Conservation (phyloP, 1,140 invertebrate species). For the Platorchestia sp. region DNA sequence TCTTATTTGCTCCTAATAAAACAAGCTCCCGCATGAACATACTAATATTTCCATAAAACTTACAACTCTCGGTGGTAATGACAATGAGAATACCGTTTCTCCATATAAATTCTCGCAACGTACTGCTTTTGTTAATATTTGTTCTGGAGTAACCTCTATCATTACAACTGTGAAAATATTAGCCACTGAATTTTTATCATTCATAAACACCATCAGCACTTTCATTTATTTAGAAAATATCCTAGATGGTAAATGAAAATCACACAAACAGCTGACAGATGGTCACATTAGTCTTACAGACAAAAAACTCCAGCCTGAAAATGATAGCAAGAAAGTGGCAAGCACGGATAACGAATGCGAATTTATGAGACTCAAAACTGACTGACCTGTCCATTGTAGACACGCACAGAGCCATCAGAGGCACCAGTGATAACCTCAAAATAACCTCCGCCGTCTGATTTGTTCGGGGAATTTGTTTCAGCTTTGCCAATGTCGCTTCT, state of each 20-base stretch:
- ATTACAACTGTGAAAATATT: not conserved
- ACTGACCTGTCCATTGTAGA: constrained; percentile 64
- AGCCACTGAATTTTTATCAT: not conserved
- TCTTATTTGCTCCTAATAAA: too few species aligned
- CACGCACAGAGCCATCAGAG: constrained; percentile 60
- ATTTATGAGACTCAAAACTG: not conserved
- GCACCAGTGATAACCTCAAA: constrained; percentile 65
- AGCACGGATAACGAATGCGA: not conserved
- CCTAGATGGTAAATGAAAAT: not conserved
- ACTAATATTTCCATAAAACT: not conserved
- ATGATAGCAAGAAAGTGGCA: not conserved
- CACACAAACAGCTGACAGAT: not conserved
- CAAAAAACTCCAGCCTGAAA: not conserved
- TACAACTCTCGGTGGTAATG: not conserved
- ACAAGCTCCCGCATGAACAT: too few species aligned
- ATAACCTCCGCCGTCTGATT: not conserved
- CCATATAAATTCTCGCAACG: not conserved
- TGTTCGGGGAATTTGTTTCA: not conserved
- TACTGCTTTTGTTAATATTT: not conserved
- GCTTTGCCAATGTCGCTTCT: not conserved
- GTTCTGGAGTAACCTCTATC: not conserved
- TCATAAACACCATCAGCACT: too few species aligned
- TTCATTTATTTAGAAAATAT: not conserved
- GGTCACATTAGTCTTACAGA: too few species aligned
- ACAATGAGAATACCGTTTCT: not conserved